These are phyloP conservation scores for Scalopus aquaticus DNA, from an alignment of 2,113 vertebrate species.

Conservation along the genomic window DNA sequence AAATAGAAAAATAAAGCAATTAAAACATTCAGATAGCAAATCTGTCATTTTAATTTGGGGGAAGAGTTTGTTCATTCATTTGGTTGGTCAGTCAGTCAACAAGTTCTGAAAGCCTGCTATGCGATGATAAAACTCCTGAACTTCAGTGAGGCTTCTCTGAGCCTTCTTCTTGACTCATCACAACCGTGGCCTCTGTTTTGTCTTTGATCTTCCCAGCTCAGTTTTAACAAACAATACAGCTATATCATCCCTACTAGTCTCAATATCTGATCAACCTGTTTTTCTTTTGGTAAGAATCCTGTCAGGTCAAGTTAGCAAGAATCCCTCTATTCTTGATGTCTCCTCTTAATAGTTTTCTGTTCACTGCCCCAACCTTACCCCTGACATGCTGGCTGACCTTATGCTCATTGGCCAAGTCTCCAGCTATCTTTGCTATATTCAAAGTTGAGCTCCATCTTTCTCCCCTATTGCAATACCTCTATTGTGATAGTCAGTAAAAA, in stretches of 20 bases:
- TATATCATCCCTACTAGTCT: not conserved
- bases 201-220: not conserved
- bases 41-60: not conserved
- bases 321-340: not conserved
- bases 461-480: not conserved
- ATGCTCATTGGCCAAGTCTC: not conserved
- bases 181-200: not conserved
- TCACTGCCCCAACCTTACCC: no score
- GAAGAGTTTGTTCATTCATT: conserved; percentile 5
- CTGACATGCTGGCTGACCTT: not conserved
- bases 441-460: not conserved
- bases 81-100: not conserved
- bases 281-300: not conserved
- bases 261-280: not conserved
- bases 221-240: not conserved
- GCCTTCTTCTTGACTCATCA: not conserved
- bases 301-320: not conserved
- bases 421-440: not conserved
- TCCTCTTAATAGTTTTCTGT: not conserved
- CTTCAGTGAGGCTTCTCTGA: not conserved
- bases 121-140: not conserved
- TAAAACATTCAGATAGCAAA: conserved; percentile 3
- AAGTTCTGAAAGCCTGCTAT: not conserved
- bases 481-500: not conserved
- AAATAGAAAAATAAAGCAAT: conserved; percentile 11